These are phyloP conservation scores for Neosilurus hyrtlii DNA, from an alignment of 2,797 vertebrate genomes.

Conservation along the genomic window DNA sequence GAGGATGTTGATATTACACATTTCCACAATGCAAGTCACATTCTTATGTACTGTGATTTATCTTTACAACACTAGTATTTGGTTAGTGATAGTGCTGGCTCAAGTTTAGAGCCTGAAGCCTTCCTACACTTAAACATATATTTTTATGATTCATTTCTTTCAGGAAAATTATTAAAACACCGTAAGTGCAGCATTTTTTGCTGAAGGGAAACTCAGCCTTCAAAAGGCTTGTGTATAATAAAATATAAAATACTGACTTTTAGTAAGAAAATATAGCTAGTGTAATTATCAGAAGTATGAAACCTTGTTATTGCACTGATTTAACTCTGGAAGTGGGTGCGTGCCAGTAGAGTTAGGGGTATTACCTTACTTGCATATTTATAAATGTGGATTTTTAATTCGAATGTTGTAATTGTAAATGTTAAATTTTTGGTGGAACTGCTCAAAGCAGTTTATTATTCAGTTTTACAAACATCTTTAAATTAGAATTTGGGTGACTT, in stretches of 20 bases:
- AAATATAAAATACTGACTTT: neutral
- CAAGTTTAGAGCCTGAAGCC: neutral
- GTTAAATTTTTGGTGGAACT: conserved; percentile 1
- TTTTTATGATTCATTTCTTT: neutral
- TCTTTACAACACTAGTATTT: neutral
- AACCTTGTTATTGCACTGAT: neutral
- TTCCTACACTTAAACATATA: neutral
- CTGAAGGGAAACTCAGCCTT: neutral
- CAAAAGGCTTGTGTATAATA: neutral
- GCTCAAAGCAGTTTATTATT: conserved; percentile 1
- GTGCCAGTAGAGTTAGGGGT: neutral
- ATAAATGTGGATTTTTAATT: neutral
- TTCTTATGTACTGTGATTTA: neutral
- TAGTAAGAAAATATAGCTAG: neutral
- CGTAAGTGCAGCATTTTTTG: neutral
- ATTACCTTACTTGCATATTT: conserved; percentile 6
- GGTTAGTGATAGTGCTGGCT: neutral
- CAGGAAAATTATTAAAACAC: neutral
- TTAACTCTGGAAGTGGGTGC: neutral
- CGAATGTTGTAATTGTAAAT: neutral
- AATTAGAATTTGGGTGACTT: neutral
- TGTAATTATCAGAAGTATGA: neutral
- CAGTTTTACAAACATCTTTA: neutral
- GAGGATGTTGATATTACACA: neutral
- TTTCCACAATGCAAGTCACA: neutral